Conservation (phyloP, 2,888 invertebrate species). For the Protonemura montana region DNA sequence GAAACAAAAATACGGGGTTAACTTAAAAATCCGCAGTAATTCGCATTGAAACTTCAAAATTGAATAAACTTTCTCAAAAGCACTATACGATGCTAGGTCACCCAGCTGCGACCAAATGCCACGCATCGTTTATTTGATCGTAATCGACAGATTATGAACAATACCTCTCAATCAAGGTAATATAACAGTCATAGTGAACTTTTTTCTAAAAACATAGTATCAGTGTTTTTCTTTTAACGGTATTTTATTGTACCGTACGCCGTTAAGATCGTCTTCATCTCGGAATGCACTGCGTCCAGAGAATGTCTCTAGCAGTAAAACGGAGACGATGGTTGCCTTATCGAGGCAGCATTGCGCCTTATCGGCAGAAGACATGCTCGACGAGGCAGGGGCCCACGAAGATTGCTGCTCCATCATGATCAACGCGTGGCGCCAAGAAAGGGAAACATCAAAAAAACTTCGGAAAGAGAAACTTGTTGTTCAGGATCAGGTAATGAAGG, state of each 20-base stretch:
- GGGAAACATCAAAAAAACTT: background rate
- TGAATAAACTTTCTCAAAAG: background rate
- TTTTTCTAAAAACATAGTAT: too few species aligned
- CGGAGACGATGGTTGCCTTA: background rate
- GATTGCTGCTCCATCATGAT: background rate
- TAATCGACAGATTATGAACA: background rate
- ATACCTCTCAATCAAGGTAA: background rate
- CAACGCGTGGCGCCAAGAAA: slow-evolving; percentile 22
- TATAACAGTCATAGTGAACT: background rate
- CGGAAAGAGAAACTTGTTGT: background rate
- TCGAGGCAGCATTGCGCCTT: background rate
- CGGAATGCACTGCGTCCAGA: background rate
- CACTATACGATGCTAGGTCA: background rate
- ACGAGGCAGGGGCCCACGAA: background rate
- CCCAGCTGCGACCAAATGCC: background rate
- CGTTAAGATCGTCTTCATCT: background rate
- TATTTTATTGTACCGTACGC: background rate
- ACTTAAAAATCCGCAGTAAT: background rate
- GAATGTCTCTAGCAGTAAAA: background rate
- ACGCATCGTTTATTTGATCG: background rate
- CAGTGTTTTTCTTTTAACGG: too few species aligned
- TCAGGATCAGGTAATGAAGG: background rate
- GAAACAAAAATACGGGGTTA: background rate
- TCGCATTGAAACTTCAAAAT: background rate
- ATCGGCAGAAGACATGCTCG: background rate